phyloP scores from a whole-genome alignment of 2,888 invertebrate species.

The Cryptophagus acutangulus region DNA sequence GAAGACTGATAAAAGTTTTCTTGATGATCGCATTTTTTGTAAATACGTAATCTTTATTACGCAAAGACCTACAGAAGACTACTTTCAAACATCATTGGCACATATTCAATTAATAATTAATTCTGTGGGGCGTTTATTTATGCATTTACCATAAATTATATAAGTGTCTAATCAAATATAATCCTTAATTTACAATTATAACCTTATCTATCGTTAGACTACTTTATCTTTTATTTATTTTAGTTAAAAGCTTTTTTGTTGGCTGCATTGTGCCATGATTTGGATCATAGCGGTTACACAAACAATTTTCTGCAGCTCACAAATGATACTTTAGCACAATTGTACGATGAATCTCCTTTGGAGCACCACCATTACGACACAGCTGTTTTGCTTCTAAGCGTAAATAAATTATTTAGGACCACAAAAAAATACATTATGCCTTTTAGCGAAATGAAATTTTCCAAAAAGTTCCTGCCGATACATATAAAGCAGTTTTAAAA shows the following conservation, averaged over 20 bases:
- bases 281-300: slow-evolving; percentile 60
- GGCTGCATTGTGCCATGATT: slow-evolving; percentile 57
- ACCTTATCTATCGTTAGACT: neutral
- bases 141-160: too few species aligned
- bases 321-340: slow-evolving; percentile 52
- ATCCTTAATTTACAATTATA: too few species aligned
- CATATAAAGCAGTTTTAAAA: slow-evolving; percentile 47
- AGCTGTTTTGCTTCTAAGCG: slow-evolving; percentile 55
- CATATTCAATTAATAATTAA: too few species aligned
- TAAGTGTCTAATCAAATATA: too few species aligned
- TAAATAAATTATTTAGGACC: too few species aligned
- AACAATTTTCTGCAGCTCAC: slow-evolving; percentile 56
- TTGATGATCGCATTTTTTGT: too few species aligned
- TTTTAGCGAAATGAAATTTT: slow-evolving; percentile 53
- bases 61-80: too few species aligned
- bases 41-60: too few species aligned
- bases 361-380: slow-evolving; percentile 59
- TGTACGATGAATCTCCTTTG: slow-evolving; percentile 56
- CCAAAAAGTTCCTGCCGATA: slow-evolving; percentile 42
- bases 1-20: too few species aligned
- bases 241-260: slow-evolving; percentile 41
- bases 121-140: neutral
- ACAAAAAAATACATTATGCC: too few species aligned
- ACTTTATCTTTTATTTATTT: neutral
- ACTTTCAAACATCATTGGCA: too few species aligned